Base-by-base conservation (phyloP, 2,888 invertebrate species). In the Trichopoda pennipes region DNA sequence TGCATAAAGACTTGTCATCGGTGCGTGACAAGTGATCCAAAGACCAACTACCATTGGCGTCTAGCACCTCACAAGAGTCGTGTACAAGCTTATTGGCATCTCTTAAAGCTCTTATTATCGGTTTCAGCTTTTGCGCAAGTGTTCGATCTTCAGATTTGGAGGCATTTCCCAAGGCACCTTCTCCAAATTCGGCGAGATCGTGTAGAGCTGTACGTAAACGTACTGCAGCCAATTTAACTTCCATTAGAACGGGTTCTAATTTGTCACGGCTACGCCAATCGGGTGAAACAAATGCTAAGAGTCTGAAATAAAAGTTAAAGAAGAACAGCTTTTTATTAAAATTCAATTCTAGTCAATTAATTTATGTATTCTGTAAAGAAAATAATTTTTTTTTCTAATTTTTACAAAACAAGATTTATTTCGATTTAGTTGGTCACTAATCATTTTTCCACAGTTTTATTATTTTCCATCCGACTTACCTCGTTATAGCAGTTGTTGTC, bases 121-220 rank as follows among this genome's bases (percentile, higher is more conserved):
- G 96, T 44, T 94, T 93, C 87, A 97, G 92, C 91, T 95, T 96
- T 87, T 92, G 92, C 83, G 93, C 94, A 88, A 96, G 92, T 86
- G 94, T 95, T 92, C 96, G 96, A 90, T 96, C 96, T 85, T 95
- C 94, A 64, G 96, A 95, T 89, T 94, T 94, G 53, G 94, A 94
- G 9, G 97, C 96, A 90, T 97, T 97, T 47, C 96, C 97, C 79
- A 97, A 92, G 32, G 97, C 95, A 44, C 97, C 97, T 90, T 96
- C 96, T 0, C 96, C 95, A 90, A 98, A 98, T 85, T 97, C 96
- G 0, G 96, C 94, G 79, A 98, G 94, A 92, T 98, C 97, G 89
- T 96, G 95, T 42, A 98, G 91, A 1, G 96, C 95, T 4, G 96
- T 95, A 85, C 95, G 93, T 60, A 98, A 92, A 68, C 96, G 92